Percentiles rank a stretch among this genome's conserved stretches.
These are phyloP conservation scores for Ctenopoma multispine DNA, from an alignment of 2,797 vertebrate species.

Conservation along the genomic window DNA sequence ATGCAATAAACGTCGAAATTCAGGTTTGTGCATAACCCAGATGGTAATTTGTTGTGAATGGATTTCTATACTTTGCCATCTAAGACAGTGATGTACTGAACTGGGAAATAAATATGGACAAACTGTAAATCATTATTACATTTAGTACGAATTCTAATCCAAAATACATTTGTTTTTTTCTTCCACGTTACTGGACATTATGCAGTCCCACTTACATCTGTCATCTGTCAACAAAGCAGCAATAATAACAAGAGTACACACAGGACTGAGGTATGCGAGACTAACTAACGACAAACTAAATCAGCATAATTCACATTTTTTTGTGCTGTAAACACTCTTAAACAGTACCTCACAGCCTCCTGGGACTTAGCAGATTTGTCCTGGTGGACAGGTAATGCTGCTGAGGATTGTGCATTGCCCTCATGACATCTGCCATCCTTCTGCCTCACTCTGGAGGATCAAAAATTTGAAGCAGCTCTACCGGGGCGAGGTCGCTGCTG, in stretches of 20 bases:
- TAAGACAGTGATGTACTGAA: too few species aligned
- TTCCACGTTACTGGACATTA: neutral
- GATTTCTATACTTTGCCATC: too few species aligned
- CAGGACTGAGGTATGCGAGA: neutral
- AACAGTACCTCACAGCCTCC: constrained; percentile 85
- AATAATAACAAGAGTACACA: neutral
- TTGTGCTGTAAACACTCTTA: neutral
- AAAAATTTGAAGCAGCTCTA: constrained; percentile 72
- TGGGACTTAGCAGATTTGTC: constrained; percentile 80
- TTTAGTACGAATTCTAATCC: too few species aligned
- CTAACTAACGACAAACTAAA: neutral
- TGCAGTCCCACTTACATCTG: neutral
- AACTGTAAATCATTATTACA: too few species aligned
- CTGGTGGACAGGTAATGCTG: constrained; percentile 66
- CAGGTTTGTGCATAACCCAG: neutral
- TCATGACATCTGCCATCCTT: constrained; percentile 52
- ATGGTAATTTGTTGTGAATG: too few species aligned
- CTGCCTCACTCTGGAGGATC: constrained; percentile 60
- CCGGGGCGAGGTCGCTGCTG: constrained; percentile 73
- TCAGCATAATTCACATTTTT: too few species aligned
- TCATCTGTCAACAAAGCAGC: neutral
- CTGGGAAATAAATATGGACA: too few species aligned
- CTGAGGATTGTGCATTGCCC: constrained; percentile 67
- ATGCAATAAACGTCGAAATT: neutral
- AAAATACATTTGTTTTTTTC: too few species aligned